Evolutionary conservation across 1,140 invertebrate genomes (phyloP).

Genomic region (Scaptomyza montana): DNA sequence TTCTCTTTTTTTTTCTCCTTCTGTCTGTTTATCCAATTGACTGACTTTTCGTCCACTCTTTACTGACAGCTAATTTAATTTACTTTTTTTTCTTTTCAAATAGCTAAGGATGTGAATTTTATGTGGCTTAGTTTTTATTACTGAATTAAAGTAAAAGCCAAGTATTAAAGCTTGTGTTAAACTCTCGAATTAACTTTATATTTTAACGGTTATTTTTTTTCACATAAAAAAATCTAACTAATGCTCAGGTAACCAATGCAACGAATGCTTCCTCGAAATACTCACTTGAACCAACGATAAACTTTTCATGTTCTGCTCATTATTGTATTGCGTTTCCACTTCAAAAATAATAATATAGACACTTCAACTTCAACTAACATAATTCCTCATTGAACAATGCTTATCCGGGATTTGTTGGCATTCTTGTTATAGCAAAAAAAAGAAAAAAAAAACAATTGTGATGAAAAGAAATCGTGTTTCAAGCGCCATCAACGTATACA

Average conservation of each 20-base stretch:
- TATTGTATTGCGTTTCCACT: constrained; percentile 2
- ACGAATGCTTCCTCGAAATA: not conserved
- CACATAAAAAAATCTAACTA: constrained; percentile 23
- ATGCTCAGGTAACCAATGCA: not conserved
- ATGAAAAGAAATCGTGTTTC: not conserved
- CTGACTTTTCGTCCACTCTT: constrained; percentile 7
- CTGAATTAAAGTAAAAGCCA: too few species aligned
- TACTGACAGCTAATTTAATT: constrained; percentile 3
- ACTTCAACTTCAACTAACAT: not conserved
- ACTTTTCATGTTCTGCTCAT: constrained; percentile 6
- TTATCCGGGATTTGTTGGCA: constrained; percentile 18
- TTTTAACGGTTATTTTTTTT: too few species aligned
- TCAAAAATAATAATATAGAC: not conserved
- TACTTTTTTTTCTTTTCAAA: not conserved
- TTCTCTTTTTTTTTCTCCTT: not conserved
- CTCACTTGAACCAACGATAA: not conserved
- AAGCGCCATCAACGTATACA: not conserved
- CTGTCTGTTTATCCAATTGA: constrained; percentile 4
- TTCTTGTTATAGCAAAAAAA: not conserved
- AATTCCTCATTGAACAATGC: constrained; percentile 1
- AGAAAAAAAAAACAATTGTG: not conserved
- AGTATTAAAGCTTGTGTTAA: too few species aligned
- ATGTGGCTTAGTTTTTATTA: not conserved
- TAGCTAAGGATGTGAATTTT: not conserved
- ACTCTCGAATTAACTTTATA: too few species aligned